Evolutionary conservation across 2,888 invertebrate species (phyloP).

Genomic region (Aspidiotus rigidus): DNA sequence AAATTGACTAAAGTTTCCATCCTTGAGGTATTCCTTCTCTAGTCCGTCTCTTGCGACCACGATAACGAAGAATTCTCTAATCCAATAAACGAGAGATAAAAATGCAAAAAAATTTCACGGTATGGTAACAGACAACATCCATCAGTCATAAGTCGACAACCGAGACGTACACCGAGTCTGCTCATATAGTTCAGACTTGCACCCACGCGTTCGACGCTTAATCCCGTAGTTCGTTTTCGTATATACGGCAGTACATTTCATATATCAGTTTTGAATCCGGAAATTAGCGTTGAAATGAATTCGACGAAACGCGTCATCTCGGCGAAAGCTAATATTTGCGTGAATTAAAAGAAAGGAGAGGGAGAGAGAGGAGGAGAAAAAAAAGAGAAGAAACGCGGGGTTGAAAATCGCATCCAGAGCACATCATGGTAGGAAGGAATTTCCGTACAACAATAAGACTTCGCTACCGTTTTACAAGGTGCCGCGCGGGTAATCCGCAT

Average conservation of each 20-base stretch:
- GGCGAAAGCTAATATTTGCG: conserved; percentile 30
- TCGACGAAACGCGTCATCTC: conserved; percentile 22
- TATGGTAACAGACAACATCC: no score
- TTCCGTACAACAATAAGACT: conserved; percentile 3
- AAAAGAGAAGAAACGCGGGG: background rate
- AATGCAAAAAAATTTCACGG: no score
- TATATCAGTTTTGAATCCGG: conserved; percentile 20
- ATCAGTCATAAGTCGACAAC: no score
- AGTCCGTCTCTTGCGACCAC: no score
- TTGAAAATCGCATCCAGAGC: background rate
- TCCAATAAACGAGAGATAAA: no score
- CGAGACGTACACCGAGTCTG: no score
- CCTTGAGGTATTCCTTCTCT: no score
- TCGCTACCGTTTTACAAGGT: background rate
- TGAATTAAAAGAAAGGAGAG: conserved; percentile 16
- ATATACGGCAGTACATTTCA: background rate
- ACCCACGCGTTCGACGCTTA: no score
- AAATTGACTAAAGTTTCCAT: no score
- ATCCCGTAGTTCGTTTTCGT: no score
- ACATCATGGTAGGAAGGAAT: background rate
- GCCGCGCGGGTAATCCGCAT: background rate
- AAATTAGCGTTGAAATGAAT: conserved; percentile 32
- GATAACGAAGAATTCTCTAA: no score
- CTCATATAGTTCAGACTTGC: no score
- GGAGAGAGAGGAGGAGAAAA: background rate